Base-by-base conservation (phyloP, 2,797 vertebrate genomes). In the Lycodopsis pacificus region DNA sequence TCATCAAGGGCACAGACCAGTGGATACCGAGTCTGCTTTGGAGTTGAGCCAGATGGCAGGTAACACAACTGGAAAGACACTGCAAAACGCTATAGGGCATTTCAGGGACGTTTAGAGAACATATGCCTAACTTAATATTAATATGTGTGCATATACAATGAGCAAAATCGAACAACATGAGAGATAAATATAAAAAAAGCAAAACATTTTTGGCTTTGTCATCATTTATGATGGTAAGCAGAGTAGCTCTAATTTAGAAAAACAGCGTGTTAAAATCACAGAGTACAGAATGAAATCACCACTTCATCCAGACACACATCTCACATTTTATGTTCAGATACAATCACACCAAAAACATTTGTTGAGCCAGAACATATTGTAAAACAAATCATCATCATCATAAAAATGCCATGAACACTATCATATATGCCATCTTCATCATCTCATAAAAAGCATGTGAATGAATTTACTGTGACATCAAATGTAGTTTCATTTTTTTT, bases 1-100 rank as follows among this genome's bases (percentile, higher is more conserved):
- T 65, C 15, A 4, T 83, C 89, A 92, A 90, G 85, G 87, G 76
- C 85, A 91, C 76, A 83, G 51, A 83, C 57, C 66, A 65, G 54
- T 57, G 70, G 65, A 83, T 76, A 66, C 63, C 72, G 70, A 44
- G 69, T 72, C 44, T 62, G 59, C n/a, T 79, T 70, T 92, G 86
- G 90, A 89, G 57, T 65, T n/a, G 19, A 65, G 84, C 83, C 85
- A 86, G 68, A 79, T 74, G 81, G 63, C 65, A 76, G 66, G 74
- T 86, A 82, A 71, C 64, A 71, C 49, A 77, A 42, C 56, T 73
- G 58, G 30, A 77, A 76, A 82, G 79, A 64, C 57, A 56, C 44
- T 64, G 64, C 46, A 61, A 27, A 74, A 57, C 34, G 27, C 20
- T 9, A 12, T 36, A 68, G 63, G 56, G n/a, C 61, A 46, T 82